phyloP scores from a whole-genome alignment of 2,888 invertebrate genomes.

The Conchocele bisecta region DNA sequence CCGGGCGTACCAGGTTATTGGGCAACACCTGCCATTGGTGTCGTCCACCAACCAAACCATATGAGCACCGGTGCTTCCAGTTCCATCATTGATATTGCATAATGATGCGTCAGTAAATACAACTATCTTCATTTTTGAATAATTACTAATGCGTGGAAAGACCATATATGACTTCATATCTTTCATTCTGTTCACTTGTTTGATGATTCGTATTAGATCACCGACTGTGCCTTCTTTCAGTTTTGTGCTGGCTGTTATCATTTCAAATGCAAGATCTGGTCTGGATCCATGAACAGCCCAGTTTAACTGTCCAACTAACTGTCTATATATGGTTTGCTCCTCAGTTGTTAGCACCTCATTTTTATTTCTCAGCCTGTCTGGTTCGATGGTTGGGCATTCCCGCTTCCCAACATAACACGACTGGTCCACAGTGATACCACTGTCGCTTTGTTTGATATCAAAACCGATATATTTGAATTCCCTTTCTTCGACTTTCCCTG shows the following conservation, averaged over 20 bases:
- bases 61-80: slow-evolving; percentile 32
- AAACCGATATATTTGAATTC: neutral
- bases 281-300: slow-evolving; percentile 43
- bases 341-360: slow-evolving; percentile 4
- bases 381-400: neutral
- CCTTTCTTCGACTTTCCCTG: slow-evolving; percentile 4
- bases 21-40: slow-evolving; percentile 26
- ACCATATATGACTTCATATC: slow-evolving; percentile 12
- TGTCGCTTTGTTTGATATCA: neutral
- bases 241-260: slow-evolving; percentile 40
- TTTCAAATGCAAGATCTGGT: slow-evolving; percentile 41
- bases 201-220: slow-evolving; percentile 27
- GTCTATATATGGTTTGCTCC: slow-evolving; percentile 23
- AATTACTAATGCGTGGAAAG: slow-evolving; percentile 26
- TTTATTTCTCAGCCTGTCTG: neutral
- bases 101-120: slow-evolving; percentile 41
- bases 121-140: neutral
- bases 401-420: neutral
- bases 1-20: slow-evolving; percentile 28
- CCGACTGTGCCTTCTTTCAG: slow-evolving; percentile 14
- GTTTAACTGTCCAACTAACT: slow-evolving; percentile 30
- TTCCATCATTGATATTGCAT: slow-evolving; percentile 40
- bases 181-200: slow-evolving; percentile 8
- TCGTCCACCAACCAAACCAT: slow-evolving; percentile 29
- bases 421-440: neutral